A percentile compares a stretch with the other conserved stretches of the same genome.
phyloP scores from a whole-genome alignment of 1,140 invertebrate genomes.

The Magallana angulata region DNA sequence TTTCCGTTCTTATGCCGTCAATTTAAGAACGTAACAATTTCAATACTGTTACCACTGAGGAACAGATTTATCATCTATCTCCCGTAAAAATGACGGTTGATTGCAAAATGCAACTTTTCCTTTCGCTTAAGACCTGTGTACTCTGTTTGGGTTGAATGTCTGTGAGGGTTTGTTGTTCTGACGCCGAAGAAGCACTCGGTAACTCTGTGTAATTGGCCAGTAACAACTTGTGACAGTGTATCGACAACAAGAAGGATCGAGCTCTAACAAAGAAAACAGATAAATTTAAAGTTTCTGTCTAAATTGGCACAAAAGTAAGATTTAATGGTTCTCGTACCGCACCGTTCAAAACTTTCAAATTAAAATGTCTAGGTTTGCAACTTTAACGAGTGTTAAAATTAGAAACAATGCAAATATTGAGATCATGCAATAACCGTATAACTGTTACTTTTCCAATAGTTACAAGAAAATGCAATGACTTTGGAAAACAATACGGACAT shows the following conservation, averaged over 20 bases:
- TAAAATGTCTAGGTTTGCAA: neutral
- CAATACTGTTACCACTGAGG: neutral
- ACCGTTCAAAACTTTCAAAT: neutral
- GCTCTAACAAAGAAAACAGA: neutral
- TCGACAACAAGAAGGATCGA: neutral
- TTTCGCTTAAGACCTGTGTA: too few relatives aligned
- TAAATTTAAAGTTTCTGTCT: neutral
- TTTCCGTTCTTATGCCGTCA: neutral
- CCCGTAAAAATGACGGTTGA: neutral
- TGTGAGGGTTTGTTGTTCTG: too few relatives aligned
- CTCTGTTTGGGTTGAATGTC: too few relatives aligned
- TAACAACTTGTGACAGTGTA: neutral
- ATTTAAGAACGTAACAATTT: neutral
- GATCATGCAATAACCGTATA: too few relatives aligned
- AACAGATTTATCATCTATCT: neutral
- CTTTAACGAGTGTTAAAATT: neutral
- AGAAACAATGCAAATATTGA: neutral
- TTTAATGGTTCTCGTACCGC: neutral
- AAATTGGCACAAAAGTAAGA: neutral
- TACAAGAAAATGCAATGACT: slow-evolving; percentile 14
- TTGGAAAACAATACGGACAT: slow-evolving; percentile 16
- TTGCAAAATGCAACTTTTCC: too few relatives aligned
- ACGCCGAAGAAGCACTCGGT: neutral
- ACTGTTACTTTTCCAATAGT: neutral
- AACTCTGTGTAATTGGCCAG: neutral